A percentile compares a stretch with the other conserved stretches of the same genome.
Conservation (phyloP, 2,113 vertebrate genomes). For the Procavia capensis region DNA sequence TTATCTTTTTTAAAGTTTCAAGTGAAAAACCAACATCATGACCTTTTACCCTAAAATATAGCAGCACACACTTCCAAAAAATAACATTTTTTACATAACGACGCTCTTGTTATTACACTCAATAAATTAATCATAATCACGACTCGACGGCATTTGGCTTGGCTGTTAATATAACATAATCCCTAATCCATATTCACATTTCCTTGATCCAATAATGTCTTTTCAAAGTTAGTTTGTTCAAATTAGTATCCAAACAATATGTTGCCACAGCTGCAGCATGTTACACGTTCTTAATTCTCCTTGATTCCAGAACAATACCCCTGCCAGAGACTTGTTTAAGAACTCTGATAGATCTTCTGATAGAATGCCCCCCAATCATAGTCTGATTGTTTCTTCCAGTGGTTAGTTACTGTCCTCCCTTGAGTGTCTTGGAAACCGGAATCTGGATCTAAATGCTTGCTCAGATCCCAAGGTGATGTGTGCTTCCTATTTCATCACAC, state of each 20-base stretch:
- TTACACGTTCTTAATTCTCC: background rate
- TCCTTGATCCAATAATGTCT: background rate
- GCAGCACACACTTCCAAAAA: background rate
- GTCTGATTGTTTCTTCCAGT: background rate
- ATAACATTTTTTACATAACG: background rate
- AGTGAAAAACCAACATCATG: background rate
- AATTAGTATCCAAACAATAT: background rate
- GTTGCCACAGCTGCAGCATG: background rate
- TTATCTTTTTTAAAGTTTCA: background rate
- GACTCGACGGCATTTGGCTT: too few species aligned
- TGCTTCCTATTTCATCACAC: background rate
- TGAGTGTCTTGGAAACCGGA: background rate
- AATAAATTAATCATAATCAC: background rate
- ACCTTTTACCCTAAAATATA: background rate
- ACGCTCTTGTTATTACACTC: background rate
- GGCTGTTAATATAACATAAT: background rate
- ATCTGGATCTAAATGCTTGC: background rate
- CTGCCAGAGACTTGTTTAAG: background rate
- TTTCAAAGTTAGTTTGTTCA: background rate
- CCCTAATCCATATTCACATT: background rate
- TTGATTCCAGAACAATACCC: background rate
- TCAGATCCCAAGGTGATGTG: background rate
- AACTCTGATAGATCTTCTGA: background rate
- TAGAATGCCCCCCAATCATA: too few species aligned
- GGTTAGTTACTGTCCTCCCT: too few species aligned